These are phyloP conservation scores for Diplodus puntazzo DNA, from an alignment of 2,797 vertebrate species.

Conservation along the genomic window DNA sequence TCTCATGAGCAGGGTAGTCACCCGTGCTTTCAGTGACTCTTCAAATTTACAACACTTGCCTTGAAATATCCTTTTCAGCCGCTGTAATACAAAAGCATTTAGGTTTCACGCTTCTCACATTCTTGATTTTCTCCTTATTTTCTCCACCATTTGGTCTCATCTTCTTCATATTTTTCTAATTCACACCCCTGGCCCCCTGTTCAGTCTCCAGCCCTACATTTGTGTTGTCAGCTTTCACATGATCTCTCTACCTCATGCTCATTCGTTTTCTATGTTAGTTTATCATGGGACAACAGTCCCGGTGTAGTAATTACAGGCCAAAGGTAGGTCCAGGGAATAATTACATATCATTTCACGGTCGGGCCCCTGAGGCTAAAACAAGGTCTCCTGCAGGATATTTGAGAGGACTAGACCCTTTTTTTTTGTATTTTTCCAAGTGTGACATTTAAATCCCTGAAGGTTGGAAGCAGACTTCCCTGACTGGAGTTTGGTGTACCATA, in stretches of 20 bases:
- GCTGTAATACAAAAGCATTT: background rate
- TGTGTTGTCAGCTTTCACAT: conserved; percentile 34
- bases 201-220: conserved; percentile 8
- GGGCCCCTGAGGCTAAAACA: conserved; percentile 75
- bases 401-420: conserved; percentile 65
- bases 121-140: background rate
- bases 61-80: background rate
- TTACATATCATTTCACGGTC: conserved; percentile 78
- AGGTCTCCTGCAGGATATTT: conserved; percentile 76
- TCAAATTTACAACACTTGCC: no score
- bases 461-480: conserved; percentile 61
- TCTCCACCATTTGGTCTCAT: background rate
- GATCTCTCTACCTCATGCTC: conserved; percentile 33
- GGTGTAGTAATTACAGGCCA: conserved; percentile 80
- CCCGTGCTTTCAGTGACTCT: no score
- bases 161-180: background rate
- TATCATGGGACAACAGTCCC: conserved; percentile 69
- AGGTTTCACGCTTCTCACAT: background rate
- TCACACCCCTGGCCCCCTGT: background rate
- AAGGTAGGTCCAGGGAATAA: conserved; percentile 76
- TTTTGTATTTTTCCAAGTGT: conserved; percentile 71
- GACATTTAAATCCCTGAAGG: conserved; percentile 69
- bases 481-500: conserved; percentile 50
- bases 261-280: conserved; percentile 64
- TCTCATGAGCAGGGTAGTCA: background rate